Base-by-base conservation (phyloP, 2,797 vertebrate genomes). In the Lutjanus argentimaculatus region DNA sequence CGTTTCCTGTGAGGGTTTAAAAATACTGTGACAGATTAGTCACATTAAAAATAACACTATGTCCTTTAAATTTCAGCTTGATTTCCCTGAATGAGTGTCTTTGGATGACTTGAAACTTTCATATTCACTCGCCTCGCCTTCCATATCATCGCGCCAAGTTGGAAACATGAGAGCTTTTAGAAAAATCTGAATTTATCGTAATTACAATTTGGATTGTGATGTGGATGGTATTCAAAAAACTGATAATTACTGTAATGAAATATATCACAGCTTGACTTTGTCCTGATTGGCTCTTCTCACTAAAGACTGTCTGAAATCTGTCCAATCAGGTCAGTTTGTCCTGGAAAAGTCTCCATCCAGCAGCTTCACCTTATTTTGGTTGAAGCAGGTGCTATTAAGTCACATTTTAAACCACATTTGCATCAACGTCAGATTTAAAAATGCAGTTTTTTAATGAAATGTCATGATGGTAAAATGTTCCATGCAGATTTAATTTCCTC, bases 401-500 rank as follows among this genome's bases (percentile, higher is more conserved):
- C 48, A 36, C 30, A 36, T 36, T 36, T 36, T 36, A 36, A 36
- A 36, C 4, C 30, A 36, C 30, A 36, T 36, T 36, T 36, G 30
- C 5, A 6, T 6, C 30, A 36, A 36, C 30, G 4, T 36, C 30
- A 36, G 30, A 36, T 36, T 36, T 36, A 36, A 36, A 36, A 36
- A 36, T 36, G 30, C 43, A 4, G 14, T 30, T 30, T 36, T 45
- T 36, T 13, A 43, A n/a, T 7, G n/a, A 52, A 52, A 21, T 63
- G 66, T 36, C 11, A 22, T 62, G 7, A 3, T 25, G 17, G 43
- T 51, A 2, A 49, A 57, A 36, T 51, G 46, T 42, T 74, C 59
- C 72, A 14, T 84, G 67, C 79, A 67, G 69, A 90, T 87, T 87
- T 64, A 42, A 75, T 79, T 73, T 79, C 74, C 72, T 8, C 68